A percentile compares a stretch with the other conserved stretches of the same genome.
Conservation (phyloP, 2,888 invertebrate genomes). For the Scaptomyza cyrtandrae region DNA sequence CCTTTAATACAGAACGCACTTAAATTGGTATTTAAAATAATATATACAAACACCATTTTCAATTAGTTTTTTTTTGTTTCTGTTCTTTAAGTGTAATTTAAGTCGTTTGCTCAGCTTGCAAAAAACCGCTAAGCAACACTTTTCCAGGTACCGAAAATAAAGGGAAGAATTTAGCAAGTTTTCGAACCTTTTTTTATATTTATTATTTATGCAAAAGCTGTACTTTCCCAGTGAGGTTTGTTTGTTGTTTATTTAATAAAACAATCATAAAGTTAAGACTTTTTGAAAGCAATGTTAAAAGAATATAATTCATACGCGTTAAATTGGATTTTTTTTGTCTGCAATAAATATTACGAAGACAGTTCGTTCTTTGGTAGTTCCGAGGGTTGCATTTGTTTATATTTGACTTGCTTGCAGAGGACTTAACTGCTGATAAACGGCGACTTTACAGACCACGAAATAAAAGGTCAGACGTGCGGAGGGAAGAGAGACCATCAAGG, state of each 20-base stretch:
- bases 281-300: conserved; percentile 33
- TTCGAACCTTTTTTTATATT: background rate
- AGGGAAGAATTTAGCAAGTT: background rate
- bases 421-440: conserved; percentile 72
- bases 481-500: conserved; percentile 2
- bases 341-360: conserved; percentile 60
- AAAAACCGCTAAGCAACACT: background rate
- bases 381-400: conserved; percentile 72
- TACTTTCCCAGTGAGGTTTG: background rate
- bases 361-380: conserved; percentile 16
- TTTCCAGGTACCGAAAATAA: background rate
- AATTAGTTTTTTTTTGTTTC: conserved; percentile 19
- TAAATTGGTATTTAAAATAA: background rate
- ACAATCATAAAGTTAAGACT: conserved; percentile 27
- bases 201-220: background rate
- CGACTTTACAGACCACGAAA: conserved; percentile 67
- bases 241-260: conserved; percentile 35
- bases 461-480: background rate
- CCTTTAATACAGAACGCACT: conserved; percentile 45
- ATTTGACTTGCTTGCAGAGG: conserved; percentile 68
- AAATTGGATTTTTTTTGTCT: conserved; percentile 34
- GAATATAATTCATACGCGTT: conserved; percentile 8
- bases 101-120: background rate
- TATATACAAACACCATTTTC: conserved; percentile 26
- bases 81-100: conserved; percentile 12